Percentiles rank a stretch among this genome's conserved stretches.
Conservation (phyloP, 1,140 invertebrate species). For the Aphelenchoides besseyi region DNA sequence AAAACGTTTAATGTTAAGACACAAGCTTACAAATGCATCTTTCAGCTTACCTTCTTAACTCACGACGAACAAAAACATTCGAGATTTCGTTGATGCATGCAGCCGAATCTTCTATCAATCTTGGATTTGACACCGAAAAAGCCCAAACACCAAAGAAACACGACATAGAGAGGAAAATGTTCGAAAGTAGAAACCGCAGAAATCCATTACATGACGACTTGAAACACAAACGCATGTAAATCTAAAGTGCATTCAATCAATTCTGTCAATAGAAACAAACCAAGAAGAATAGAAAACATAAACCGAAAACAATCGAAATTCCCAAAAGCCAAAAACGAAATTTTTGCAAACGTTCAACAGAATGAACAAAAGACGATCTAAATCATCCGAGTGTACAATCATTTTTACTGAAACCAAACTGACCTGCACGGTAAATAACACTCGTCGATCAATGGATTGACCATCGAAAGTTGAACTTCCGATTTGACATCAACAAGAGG, state of each 20-base stretch:
- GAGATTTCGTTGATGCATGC: conserved; percentile 4
- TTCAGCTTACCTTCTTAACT: background rate
- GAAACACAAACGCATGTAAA: background rate
- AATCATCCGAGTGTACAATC: too few relatives aligned
- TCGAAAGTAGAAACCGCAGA: background rate
- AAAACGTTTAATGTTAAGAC: background rate
- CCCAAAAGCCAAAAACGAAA: conserved; percentile 12
- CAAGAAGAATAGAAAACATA: background rate
- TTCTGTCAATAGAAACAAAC: background rate
- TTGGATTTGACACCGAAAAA: background rate
- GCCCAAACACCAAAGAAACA: conserved; percentile 10
- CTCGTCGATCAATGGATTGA: conserved; percentile 15
- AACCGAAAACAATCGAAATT: background rate
- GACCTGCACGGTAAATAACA: conserved; percentile 16
- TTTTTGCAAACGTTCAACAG: background rate
- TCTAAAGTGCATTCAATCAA: background rate
- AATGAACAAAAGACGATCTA: background rate
- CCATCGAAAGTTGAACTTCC: background rate
- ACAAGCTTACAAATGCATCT: background rate
- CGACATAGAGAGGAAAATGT: conserved; percentile 2
- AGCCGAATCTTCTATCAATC: background rate
- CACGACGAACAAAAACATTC: background rate
- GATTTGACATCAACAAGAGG: conserved; percentile 16
- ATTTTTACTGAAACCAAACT: background rate
- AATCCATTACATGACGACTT: background rate